Percentiles rank a stretch among this genome's conserved stretches.
Evolutionary conservation across 2,113 vertebrate genomes (phyloP).

Genomic region (Triplophysa tibetana): DNA sequence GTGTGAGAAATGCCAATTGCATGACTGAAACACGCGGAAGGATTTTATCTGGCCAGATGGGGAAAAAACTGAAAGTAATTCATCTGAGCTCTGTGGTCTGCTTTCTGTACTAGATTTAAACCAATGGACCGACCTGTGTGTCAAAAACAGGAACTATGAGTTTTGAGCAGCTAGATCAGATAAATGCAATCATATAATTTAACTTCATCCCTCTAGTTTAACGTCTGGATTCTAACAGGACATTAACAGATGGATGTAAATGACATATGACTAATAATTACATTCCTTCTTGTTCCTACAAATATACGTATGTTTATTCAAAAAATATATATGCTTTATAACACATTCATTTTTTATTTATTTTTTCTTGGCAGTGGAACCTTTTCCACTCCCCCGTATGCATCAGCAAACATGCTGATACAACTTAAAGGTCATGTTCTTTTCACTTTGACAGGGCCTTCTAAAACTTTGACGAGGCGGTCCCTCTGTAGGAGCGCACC

Average conservation of each 20-base stretch:
- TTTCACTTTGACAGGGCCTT: constrained; percentile 99
- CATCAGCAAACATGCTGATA: constrained; percentile 99
- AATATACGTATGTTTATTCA: constrained; percentile 33
- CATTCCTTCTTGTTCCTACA: too few relatives aligned
- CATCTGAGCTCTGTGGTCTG: constrained; percentile 13
- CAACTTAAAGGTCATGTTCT: constrained; percentile 99
- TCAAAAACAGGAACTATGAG: background rate
- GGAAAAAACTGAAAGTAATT: constrained; percentile 40
- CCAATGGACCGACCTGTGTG: background rate
- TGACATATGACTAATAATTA: too few relatives aligned
- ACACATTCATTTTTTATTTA: background rate
- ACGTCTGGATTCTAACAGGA: background rate
- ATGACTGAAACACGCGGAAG: constrained; percentile 37
- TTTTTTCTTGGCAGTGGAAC: constrained; percentile 86
- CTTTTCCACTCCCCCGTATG: constrained; percentile 89
- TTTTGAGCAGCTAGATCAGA: background rate
- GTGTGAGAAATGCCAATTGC: constrained; percentile 47
- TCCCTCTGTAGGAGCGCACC: constrained; percentile 85
- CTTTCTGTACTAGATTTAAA: constrained; percentile 31
- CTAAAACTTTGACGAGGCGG: constrained; percentile 94
- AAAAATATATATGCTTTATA: constrained; percentile 18
- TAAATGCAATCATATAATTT: background rate
- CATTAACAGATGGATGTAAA: background rate
- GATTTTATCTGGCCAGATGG: constrained; percentile 31
- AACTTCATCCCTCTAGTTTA: background rate